Evolutionary conservation across 2,113 vertebrate species (phyloP), one percentile per base, ranked within the genome.

Genomic region (Plestiodon gilberti): DNA sequence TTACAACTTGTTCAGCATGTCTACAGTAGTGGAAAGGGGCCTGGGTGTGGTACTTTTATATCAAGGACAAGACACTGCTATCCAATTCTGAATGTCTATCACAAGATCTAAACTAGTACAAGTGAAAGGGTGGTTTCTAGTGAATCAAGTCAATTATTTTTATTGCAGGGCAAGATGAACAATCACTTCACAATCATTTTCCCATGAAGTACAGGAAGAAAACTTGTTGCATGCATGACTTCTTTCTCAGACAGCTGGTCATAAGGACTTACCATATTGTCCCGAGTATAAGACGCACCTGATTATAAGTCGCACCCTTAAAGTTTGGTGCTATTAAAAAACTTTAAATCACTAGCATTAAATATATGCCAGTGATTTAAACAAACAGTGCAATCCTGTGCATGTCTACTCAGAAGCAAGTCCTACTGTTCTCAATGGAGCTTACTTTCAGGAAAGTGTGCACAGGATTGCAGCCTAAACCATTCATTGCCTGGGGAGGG

Each of bases 1-100:
- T 62, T 73, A 35, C 67, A 86, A 80, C 40, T 64, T 80, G 67
- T 86, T 18, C 20, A 43, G 18, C 15, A 73, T 79, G 33, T 61
- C 35, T 64, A 80, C 43, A 73, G n/a, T 74, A 86, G 23, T 38
- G 69, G 70, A 86, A 86, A 73, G 69, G 20, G 78, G 23, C 64
- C 43, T 55, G 57, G 69, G 69, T 74, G 38, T 59, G 76, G 33
- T 33, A 30, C 28, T 52, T 79, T 71, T 86, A 48, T 1, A 86
- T 62, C 35, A 71, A 67, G 33, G 62, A 67, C 43, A 67, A 77
- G 35, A 76, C 17, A 64, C 28, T 75, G 43, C 23, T 40, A 62
- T 25, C 35, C 61, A 82, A 18, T 71, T 38, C 61, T 64, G 25
- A 18, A 52, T 15, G 25, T n/a, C 4, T 20, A 22, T 62, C 30